Base-by-base conservation (phyloP, 2,797 vertebrate species). In the Heterohyrax brucei region DNA sequence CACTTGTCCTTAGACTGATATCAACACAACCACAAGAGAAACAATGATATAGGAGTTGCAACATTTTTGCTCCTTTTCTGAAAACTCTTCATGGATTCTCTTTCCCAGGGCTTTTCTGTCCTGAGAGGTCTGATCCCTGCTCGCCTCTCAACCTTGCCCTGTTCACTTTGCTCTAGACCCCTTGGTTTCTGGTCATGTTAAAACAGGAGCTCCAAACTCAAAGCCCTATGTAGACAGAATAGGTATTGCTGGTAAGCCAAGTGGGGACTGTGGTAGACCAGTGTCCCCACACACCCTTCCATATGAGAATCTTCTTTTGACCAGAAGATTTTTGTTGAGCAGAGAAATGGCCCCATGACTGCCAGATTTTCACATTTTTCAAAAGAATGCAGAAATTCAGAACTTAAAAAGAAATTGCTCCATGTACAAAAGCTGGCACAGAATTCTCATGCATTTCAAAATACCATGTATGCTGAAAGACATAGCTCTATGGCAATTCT, bases 401-500 rank as follows among this genome's bases (percentile, higher is more conserved):
- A 21, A 68, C 56, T 39, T 53, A 80, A 79, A 79, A 68, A 46
- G 24, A 79, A 89, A 89, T 18, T 7, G 56, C 19, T 72, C 68
- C 33, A 72, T 24, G 26, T 5, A n/a, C 72, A 70, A 59, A n/a
- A 59, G 21, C 50, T 61, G 50, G 19, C 33, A 46, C 78, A 81
- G 28, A 48, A 61, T 33, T 53, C 12, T 14, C 21, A 56, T 66
- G 64, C 62, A 6, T 56, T 77, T 76, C 44, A 44, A 84, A 83
- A 22, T 19, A 33, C 18, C 18, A 1, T 9, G 5, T 66, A 30
- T 16, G 7, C 59, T n/a, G 28, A 26, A 76, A 16, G 56, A 24
- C 33, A 53, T 9, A 5, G 2, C 1, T 28, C 22, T 21, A 13
- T 18, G 10, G 18, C 16, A 53, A 44, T 0, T 0, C 24, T 66